Evolutionary conservation across 2,113 vertebrate genomes (phyloP).

Genomic region (Coracopsis vasa): DNA sequence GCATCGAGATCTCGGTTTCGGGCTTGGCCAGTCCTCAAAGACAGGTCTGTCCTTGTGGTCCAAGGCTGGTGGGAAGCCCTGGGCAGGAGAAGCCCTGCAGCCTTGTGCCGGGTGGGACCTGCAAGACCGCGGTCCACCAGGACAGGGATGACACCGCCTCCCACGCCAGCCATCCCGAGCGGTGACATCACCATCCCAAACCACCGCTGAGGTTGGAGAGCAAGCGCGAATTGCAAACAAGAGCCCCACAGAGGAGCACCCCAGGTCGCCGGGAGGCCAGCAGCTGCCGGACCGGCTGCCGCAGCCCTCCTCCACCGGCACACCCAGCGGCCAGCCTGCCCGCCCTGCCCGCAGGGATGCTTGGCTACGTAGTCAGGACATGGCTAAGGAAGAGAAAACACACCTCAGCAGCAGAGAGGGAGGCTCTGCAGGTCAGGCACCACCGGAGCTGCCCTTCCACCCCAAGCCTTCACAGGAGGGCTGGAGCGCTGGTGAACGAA

Average conservation of each 20-base stretch:
- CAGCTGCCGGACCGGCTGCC: not conserved
- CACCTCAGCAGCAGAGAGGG: not conserved
- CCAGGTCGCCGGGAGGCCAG: not conserved
- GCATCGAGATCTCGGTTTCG: not conserved
- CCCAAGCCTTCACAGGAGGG: not conserved
- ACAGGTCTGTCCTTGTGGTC: accelerated
- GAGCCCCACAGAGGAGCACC: not conserved
- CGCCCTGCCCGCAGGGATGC: not conserved
- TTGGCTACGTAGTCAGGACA: not conserved
- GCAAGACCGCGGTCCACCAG: not conserved
- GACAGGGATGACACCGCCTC: not conserved
- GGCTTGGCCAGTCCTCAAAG: not conserved
- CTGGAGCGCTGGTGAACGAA: accelerated
- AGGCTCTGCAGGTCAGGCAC: not conserved
- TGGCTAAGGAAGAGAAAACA: not conserved
- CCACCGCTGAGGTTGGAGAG: not conserved
- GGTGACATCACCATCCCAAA: not conserved
- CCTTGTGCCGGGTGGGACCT: not conserved
- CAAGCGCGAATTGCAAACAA: accelerated
- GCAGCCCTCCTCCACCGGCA: not conserved
- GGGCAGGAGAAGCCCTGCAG: not conserved
- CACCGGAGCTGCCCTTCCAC: accelerated
- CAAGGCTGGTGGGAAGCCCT: not conserved
- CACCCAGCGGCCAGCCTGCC: not conserved
- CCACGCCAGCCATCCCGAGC: not conserved